A percentile compares a stretch with the other conserved stretches of the same genome.
phyloP scores from a whole-genome alignment of 2,113 vertebrate genomes.

The Leptocoma aspasia region DNA sequence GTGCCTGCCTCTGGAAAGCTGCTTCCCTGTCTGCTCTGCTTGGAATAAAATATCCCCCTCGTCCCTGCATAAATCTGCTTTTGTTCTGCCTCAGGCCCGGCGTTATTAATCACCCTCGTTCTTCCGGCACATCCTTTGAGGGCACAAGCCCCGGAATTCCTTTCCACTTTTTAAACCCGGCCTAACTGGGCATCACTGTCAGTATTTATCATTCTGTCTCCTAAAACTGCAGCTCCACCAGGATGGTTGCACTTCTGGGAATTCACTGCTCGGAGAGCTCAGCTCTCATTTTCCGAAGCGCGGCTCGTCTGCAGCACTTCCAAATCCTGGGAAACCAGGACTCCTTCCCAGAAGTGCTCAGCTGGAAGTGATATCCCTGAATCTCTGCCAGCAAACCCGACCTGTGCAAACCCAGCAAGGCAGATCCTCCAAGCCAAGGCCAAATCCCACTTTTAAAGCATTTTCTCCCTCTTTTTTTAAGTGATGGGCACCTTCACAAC shows the following conservation, averaged over 20 bases:
- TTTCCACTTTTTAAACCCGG: neutral
- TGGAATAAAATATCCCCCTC: neutral
- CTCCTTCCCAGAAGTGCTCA: neutral
- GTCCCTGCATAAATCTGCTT: neutral
- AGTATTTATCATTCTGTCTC: neutral
- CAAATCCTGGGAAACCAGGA: neutral
- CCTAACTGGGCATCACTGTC: neutral
- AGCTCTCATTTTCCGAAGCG: neutral
- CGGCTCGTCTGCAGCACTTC: neutral
- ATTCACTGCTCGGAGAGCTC: neutral
- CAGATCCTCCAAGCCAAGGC: neutral
- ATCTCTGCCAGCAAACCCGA: neutral
- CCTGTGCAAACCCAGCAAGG: neutral
- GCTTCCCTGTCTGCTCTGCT: neutral
- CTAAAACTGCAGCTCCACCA: neutral
- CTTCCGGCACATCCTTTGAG: neutral
- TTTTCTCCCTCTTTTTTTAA: neutral
- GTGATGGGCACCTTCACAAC: neutral
- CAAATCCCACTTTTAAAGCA: neutral
- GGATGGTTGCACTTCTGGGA: neutral
- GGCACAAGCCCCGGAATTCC: neutral
- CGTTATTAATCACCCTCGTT: accelerated
- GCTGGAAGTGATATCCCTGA: neutral
- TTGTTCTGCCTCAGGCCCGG: neutral
- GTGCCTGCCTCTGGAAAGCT: neutral